Evolutionary conservation across 2,888 invertebrate species (phyloP).

Genomic region (Drosophila merina): DNA sequence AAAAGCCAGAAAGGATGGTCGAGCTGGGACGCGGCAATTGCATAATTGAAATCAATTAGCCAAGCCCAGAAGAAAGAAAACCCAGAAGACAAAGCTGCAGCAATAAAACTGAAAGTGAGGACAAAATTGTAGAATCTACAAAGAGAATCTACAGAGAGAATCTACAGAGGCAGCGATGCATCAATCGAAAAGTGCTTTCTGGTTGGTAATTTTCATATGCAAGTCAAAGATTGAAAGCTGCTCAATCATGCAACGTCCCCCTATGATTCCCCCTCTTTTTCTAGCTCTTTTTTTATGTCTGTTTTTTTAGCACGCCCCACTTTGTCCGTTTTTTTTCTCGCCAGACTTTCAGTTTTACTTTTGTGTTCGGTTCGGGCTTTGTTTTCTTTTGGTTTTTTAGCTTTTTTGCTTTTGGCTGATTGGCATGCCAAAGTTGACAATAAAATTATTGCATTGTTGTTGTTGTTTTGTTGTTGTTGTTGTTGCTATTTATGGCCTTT

Average conservation of each 20-base stretch:
- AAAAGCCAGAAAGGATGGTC: conserved; percentile 21
- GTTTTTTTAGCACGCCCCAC: conserved; percentile 29
- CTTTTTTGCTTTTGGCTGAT: conserved; percentile 26
- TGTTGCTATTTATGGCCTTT: conserved; percentile 71
- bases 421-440: conserved; percentile 67
- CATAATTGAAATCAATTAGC: conserved; percentile 76
- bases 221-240: conserved; percentile 38
- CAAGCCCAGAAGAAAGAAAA: conserved; percentile 34
- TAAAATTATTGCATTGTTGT: conserved; percentile 69
- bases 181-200: conserved; percentile 43
- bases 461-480: conserved; percentile 24
- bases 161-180: conserved; percentile 38
- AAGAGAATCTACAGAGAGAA: not conserved
- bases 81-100: conserved; percentile 18
- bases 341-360: conserved; percentile 39
- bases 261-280: not conserved
- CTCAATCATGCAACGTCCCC: conserved; percentile 21
- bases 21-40: conserved; percentile 58
- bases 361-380: conserved; percentile 5
- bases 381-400: conserved; percentile 11
- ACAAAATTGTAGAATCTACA: conserved; percentile 23
- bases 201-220: conserved; percentile 28
- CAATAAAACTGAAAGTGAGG: conserved; percentile 65
- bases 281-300: not conserved
- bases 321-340: conserved; percentile 17